Percentiles rank a stretch among this genome's conserved stretches.
Conservation (phyloP, 2,113 vertebrate species). For the Pelecanus crispus region DNA sequence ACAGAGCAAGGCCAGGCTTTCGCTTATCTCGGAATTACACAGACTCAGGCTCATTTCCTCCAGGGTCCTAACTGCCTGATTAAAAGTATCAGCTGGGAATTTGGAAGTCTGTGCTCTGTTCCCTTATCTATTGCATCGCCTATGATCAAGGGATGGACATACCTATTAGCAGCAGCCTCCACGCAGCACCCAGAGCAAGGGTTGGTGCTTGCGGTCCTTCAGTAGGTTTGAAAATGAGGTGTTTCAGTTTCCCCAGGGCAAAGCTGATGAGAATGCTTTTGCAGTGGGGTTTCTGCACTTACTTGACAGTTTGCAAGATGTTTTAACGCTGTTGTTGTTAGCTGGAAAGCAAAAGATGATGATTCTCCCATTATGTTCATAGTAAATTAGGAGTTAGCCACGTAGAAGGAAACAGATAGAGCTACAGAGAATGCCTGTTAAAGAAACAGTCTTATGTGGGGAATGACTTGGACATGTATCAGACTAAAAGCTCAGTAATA, state of each 20-base stretch:
- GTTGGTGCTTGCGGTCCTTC: fast-evolving
- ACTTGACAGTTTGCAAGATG: neutral
- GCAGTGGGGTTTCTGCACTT: neutral
- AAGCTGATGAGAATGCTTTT: neutral
- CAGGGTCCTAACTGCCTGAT: neutral
- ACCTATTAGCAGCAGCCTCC: neutral
- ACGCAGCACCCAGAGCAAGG: neutral
- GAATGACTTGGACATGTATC: neutral
- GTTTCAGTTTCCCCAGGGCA: neutral
- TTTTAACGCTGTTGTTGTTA: neutral
- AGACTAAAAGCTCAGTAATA: neutral
- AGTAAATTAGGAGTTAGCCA: neutral
- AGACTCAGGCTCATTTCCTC: constrained; percentile 31
- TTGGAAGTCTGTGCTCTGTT: neutral
- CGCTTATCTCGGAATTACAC: neutral
- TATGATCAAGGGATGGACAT: neutral
- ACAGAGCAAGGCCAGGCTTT: neutral
- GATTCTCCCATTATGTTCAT: neutral
- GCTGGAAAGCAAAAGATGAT: neutral
- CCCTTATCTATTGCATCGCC: neutral
- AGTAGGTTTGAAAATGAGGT: neutral
- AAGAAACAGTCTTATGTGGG: neutral
- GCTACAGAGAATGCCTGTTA: neutral
- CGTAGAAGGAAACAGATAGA: neutral
- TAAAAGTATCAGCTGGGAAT: neutral